These are phyloP conservation scores for Thamnophis elegans DNA, from an alignment of 2,797 vertebrate genomes.

Conservation along the genomic window DNA sequence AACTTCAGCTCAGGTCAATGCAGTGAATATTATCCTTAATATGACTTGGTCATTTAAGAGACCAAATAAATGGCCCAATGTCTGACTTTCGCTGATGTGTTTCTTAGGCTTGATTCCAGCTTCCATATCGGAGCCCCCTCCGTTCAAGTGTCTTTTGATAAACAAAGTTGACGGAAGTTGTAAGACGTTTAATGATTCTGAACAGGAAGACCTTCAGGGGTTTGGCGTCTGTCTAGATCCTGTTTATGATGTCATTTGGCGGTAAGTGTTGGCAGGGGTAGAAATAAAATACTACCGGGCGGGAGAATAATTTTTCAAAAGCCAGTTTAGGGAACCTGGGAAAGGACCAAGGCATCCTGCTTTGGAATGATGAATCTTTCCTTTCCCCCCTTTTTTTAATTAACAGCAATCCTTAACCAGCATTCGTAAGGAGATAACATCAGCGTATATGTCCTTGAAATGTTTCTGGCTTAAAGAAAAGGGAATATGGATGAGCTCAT, in stretches of 20 bases:
- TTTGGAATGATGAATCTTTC: background rate
- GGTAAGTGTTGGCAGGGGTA: constrained; percentile 73
- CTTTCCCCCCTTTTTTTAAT: background rate
- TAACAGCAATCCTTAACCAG: background rate
- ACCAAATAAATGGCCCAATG: background rate
- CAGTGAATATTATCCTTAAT: background rate
- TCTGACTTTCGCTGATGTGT: background rate
- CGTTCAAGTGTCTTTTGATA: constrained; percentile 97
- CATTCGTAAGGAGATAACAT: background rate
- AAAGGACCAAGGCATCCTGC: background rate
- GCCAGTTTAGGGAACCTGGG: background rate
- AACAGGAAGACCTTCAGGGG: constrained; percentile 97
- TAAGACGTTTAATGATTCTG: constrained; percentile 97
- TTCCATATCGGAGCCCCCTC: constrained; percentile 91
- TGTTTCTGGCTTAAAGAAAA: background rate
- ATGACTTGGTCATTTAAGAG: background rate
- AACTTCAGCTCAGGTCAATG: background rate
- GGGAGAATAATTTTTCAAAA: background rate
- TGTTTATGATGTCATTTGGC: constrained; percentile 98
- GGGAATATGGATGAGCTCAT: background rate
- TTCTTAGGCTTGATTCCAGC: constrained; percentile 88
- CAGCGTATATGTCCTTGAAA: background rate
- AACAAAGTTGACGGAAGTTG: constrained; percentile 99
- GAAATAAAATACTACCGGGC: background rate
- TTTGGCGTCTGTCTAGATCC: constrained; percentile 97